Conservation (phyloP, 2,797 vertebrate species). For the Anguilla anguilla region DNA sequence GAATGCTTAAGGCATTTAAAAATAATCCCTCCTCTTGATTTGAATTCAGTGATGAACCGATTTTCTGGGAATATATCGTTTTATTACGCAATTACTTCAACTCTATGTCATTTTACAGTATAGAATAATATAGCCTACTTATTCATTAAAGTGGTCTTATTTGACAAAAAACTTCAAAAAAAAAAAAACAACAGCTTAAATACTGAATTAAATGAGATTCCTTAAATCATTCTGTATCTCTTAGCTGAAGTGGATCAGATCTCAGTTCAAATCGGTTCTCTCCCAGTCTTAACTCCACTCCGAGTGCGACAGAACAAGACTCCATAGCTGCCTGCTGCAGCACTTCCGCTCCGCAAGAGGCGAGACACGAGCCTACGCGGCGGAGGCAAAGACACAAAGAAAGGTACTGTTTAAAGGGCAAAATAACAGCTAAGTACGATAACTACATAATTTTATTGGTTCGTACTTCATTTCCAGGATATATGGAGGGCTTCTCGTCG, state of each 20-base stretch:
- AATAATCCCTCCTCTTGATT: background rate
- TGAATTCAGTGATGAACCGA: too few relatives aligned
- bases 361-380: constrained; percentile 85
- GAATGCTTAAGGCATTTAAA: background rate
- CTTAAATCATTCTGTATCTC: background rate
- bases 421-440: background rate
- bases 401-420: constrained; percentile 63
- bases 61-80: too few relatives aligned
- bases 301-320: constrained; percentile 57
- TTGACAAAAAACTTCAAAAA: background rate
- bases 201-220: background rate
- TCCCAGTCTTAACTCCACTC: constrained; percentile 18
- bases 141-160: background rate
- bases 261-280: constrained; percentile 10
- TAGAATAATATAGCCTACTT: too few relatives aligned
- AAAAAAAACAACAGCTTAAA: background rate
- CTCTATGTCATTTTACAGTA: too few relatives aligned
- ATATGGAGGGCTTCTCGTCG: background rate
- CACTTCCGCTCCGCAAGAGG: constrained; percentile 89
- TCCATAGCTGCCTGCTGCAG: constrained; percentile 82
- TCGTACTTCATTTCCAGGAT: background rate
- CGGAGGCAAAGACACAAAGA: constrained; percentile 86
- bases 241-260: constrained; percentile 17
- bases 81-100: too few relatives aligned
- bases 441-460: background rate